These are phyloP conservation scores for Germaria angustata DNA, from an alignment of 2,888 invertebrate species.

Conservation along the genomic window DNA sequence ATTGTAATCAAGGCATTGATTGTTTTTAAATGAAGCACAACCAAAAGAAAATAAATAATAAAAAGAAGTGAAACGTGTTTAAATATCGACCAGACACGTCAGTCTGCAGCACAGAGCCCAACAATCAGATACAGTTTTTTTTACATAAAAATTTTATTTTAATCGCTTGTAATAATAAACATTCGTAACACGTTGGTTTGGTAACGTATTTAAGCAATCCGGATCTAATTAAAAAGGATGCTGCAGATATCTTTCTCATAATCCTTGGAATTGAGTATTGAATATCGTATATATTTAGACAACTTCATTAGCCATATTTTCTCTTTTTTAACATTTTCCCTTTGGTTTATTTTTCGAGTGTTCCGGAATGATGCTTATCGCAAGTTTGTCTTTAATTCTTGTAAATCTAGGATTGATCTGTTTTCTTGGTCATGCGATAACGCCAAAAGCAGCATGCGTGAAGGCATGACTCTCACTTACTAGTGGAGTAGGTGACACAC, in stretches of 20 bases:
- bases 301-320: constrained; percentile 45
- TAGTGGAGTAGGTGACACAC: background rate
- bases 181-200: constrained; percentile 56
- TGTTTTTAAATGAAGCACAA: constrained; percentile 64
- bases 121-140: background rate
- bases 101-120: background rate
- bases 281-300: constrained; percentile 23
- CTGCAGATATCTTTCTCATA: constrained; percentile 7
- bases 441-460: background rate
- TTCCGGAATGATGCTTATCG: constrained; percentile 53
- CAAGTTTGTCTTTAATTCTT: constrained; percentile 15
- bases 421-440: background rate
- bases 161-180: constrained; percentile 33
- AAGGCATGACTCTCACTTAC: background rate
- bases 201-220: constrained; percentile 41
- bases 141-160: background rate
- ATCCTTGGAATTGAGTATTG: background rate
- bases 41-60: background rate
- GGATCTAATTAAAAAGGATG: constrained; percentile 67
- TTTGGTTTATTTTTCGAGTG: constrained; percentile 18
- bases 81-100: constrained; percentile 38
- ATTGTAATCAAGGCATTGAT: constrained; percentile 64
- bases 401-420: constrained; percentile 11
- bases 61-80: constrained; percentile 52
- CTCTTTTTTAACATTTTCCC: background rate